These are phyloP conservation scores for Priapulus caudatus DNA, from an alignment of 2,888 invertebrate genomes.

Conservation along the genomic window DNA sequence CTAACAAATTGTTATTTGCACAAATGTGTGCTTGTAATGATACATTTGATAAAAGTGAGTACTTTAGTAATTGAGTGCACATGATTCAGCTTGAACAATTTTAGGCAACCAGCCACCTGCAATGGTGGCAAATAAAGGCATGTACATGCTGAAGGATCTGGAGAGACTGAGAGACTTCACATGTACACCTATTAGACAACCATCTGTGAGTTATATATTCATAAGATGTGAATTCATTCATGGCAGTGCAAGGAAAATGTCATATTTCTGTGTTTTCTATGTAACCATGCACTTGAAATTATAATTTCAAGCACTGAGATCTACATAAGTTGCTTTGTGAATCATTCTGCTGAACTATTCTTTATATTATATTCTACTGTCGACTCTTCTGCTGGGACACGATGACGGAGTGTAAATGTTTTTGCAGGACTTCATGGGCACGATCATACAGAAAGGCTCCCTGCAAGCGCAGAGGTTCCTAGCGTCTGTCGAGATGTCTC, in stretches of 20 bases:
- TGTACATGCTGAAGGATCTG: constrained; percentile 37
- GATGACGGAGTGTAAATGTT: too few species aligned
- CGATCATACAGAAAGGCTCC: constrained; percentile 32
- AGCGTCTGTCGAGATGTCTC: constrained; percentile 33
- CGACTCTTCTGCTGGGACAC: too few species aligned
- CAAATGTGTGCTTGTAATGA: too few species aligned
- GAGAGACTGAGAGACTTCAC: constrained; percentile 32
- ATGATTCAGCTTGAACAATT: constrained; percentile 9
- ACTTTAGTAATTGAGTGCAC: constrained; percentile 2
- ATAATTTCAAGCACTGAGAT: too few species aligned
- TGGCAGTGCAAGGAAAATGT: constrained; percentile 4
- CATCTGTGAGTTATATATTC: constrained; percentile 24
- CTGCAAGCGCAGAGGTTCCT: constrained; percentile 36
- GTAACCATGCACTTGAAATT: too few species aligned
- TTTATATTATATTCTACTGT: too few species aligned
- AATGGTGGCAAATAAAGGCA: constrained; percentile 34
- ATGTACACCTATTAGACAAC: constrained; percentile 34
- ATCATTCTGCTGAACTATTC: too few species aligned
- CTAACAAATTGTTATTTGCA: background rate
- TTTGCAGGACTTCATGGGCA: background rate
- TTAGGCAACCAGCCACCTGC: constrained; percentile 39
- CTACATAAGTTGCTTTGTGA: too few species aligned
- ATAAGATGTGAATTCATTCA: constrained; percentile 7
- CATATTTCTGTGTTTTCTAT: background rate
- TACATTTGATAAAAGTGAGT: background rate